These are phyloP conservation scores for Baryphthengus martii DNA, from an alignment of 2,113 vertebrate genomes.

Conservation along the genomic window DNA sequence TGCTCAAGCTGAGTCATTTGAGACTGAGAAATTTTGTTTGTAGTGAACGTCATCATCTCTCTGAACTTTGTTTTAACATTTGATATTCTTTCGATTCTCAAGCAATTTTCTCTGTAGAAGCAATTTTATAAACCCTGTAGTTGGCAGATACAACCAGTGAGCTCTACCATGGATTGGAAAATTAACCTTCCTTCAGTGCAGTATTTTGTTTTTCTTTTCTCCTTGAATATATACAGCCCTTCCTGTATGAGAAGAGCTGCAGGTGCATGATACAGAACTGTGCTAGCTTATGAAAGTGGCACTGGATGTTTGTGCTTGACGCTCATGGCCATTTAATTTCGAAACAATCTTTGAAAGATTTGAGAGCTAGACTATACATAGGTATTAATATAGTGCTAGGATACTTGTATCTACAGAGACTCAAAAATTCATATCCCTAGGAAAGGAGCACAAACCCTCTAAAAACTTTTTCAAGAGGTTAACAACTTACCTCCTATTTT, in stretches of 20 bases:
- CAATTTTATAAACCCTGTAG: background rate
- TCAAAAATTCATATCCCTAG: background rate
- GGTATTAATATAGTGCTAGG: background rate
- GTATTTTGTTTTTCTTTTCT: background rate
- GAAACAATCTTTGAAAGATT: background rate
- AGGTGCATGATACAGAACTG: background rate
- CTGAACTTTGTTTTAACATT: background rate
- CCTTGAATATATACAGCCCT: background rate
- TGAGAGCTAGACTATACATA: background rate
- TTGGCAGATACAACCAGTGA: background rate
- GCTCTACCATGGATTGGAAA: background rate
- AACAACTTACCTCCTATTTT: background rate
- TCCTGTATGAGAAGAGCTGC: background rate
- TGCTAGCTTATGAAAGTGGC: background rate
- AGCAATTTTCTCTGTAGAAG: background rate
- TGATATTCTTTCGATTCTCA: background rate
- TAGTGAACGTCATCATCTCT: background rate
- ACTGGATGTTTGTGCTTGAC: background rate
- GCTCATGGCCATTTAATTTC: background rate
- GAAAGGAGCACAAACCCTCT: background rate
- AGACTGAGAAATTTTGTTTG: background rate
- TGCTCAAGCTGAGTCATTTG: background rate
- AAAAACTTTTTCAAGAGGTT: background rate
- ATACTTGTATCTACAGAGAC: background rate
- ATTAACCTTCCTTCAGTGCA: background rate